Evolutionary conservation across 2,888 invertebrate species (phyloP).

Genomic region (Synanthedon andrenaeformis): DNA sequence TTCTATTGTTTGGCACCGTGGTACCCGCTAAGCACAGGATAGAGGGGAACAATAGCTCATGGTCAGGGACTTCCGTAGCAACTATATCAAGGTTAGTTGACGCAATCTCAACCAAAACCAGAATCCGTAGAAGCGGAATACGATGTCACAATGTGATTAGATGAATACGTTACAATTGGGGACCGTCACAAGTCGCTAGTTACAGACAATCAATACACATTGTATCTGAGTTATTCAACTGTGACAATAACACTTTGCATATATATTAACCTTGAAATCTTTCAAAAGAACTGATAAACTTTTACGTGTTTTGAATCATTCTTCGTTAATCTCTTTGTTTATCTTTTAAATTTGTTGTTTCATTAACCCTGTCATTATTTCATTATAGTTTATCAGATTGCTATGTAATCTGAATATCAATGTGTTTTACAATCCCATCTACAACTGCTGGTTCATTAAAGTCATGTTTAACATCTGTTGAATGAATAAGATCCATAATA

Average conservation of each 20-base stretch:
- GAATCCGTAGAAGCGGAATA: not conserved
- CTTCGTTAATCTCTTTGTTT: too few relatives aligned
- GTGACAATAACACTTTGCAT: not conserved
- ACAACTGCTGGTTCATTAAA: too few relatives aligned
- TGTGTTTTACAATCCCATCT: too few relatives aligned
- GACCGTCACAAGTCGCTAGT: not conserved
- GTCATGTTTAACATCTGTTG: too few relatives aligned
- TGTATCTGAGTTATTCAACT: not conserved
- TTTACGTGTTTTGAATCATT: too few relatives aligned
- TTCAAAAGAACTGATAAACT: too few relatives aligned
- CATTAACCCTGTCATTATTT: too few relatives aligned
- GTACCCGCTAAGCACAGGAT: constrained; percentile 7
- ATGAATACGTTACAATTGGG: not conserved
- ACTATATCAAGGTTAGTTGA: constrained; percentile 5
- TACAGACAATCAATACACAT: not conserved
- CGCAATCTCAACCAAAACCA: not conserved
- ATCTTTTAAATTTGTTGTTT: too few relatives aligned
- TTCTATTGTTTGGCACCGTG: constrained; percentile 1
- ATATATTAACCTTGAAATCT: too few relatives aligned
- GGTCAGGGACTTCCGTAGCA: constrained; percentile 11
- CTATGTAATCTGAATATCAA: too few relatives aligned
- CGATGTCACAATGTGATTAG: not conserved
- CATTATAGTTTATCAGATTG: too few relatives aligned
- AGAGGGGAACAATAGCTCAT: constrained; percentile 7
- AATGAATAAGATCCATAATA: too few relatives aligned